Evolutionary conservation across 2,113 vertebrate genomes (phyloP), one percentile per base, ranked within the genome.

Genomic region (Bubalus kerabau): DNA sequence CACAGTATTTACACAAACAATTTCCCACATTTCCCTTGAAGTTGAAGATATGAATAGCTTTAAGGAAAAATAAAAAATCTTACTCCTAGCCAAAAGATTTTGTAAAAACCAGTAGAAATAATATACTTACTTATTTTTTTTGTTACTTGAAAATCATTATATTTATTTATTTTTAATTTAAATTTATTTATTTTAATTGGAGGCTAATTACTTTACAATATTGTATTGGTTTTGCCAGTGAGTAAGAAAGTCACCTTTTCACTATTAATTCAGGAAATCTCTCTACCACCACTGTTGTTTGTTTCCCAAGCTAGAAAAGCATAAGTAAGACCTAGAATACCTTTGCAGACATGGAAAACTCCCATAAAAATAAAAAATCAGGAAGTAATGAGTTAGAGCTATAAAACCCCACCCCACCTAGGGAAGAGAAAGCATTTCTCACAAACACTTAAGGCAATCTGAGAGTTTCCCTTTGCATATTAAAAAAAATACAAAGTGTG

Each of bases 81-180:
- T 91, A 96, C 43, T 95, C 23, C 6, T 60, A 50, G n/a, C 40
- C 57, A 84, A 92, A 64, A n/a, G 24, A 74, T 94, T 90, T 80
- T 93, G 23, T n/a, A 81, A 80, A 80, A 95, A 95, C 54, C 60
- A 83, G n/a, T 93, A 91, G 40, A 89, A 76, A 62, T 91, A 64
- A 54, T 7, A 50, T 30, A 89, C 60, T 74, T 74, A 71, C 56
- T 97, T 91, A 4, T 62, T 62, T 62, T 48, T 48, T 48, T 48
- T 46, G 6, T 48, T 48, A 48, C 48, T 13, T 48, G 48, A 12
- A 48, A 48, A 48, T 48, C 48, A 48, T 48, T 48, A 12, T 48
- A 48, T 48, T 48, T 48, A 46, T 48, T 48, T 48, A 48, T 48
- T 48, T 48, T 48, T 48, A 48, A 48, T 48, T 48, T 48, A 48